phyloP scores from a whole-genome alignment of 2,797 vertebrate species.

The Protonibea diacanthus region DNA sequence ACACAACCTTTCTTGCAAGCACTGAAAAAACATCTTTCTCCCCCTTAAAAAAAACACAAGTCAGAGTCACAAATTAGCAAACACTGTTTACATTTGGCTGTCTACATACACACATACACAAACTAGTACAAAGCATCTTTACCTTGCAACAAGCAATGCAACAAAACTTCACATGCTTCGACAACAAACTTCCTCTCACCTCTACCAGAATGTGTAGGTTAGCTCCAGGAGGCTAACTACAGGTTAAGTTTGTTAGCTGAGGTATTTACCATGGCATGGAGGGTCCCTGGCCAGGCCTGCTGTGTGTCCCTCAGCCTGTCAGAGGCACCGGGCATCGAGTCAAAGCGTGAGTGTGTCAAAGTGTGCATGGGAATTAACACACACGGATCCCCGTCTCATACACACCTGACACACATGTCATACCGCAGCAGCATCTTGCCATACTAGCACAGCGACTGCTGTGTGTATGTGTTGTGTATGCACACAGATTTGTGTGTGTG shows the following conservation, averaged over 20 bases:
- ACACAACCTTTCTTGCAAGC: slow-evolving; percentile 2
- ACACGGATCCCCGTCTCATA: slow-evolving; percentile 59
- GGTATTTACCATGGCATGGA: slow-evolving; percentile 83
- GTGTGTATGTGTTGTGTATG: slow-evolving; percentile 25
- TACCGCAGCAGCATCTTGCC: slow-evolving; percentile 55
- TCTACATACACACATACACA: slow-evolving; percentile 1
- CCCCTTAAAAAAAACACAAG: not conserved
- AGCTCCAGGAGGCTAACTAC: slow-evolving; percentile 30
- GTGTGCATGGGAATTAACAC: slow-evolving; percentile 57
- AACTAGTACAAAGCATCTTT: slow-evolving; percentile 1
- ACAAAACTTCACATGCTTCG: not conserved
- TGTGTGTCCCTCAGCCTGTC: slow-evolving; percentile 68
- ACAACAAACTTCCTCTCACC: not conserved
- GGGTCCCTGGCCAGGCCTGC: slow-evolving; percentile 68
- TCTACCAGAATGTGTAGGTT: slow-evolving; percentile 6
- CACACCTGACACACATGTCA: slow-evolving; percentile 67
- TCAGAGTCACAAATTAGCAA: slow-evolving; percentile 10
- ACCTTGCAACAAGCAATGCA: slow-evolving; percentile 34
- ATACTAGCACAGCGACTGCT: slow-evolving; percentile 39
- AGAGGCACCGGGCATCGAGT: slow-evolving; percentile 66
- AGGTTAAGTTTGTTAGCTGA: slow-evolving; percentile 27
- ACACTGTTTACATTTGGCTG: slow-evolving; percentile 3
- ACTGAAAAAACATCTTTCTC: not conserved
- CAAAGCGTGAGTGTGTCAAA: slow-evolving; percentile 45
- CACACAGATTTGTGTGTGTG: slow-evolving; percentile 13